phyloP scores from a whole-genome alignment of 2,113 vertebrate genomes.

The Zosterops hypoxanthus region DNA sequence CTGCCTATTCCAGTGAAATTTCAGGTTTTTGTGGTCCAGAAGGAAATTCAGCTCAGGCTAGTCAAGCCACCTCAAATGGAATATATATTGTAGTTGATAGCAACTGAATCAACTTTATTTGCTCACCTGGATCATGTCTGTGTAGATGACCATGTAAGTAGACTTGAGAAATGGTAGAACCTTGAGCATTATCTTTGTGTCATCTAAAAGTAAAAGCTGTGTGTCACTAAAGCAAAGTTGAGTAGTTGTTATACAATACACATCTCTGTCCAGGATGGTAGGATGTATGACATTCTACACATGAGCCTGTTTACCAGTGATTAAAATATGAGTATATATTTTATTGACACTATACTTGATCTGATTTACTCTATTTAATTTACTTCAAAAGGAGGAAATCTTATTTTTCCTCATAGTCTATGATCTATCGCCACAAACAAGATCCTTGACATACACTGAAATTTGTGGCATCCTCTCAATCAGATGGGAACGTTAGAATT shows the following conservation, averaged over 20 bases:
- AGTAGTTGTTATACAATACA: not conserved
- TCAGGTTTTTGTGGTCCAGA: not conserved
- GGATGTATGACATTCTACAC: not conserved
- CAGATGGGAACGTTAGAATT: not conserved
- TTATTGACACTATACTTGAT: not conserved
- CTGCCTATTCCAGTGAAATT: not conserved
- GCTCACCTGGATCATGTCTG: not conserved
- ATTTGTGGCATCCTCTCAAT: not conserved
- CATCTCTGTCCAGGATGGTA: not conserved
- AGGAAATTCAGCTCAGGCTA: not conserved
- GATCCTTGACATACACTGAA: not conserved
- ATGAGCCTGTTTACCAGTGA: not conserved
- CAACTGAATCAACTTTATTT: not conserved
- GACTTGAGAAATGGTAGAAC: not conserved
- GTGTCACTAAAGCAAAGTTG: not conserved
- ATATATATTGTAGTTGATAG: not conserved
- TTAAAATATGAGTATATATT: not conserved
- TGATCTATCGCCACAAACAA: not conserved
- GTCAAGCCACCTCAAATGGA: not conserved
- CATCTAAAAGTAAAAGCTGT: not conserved
- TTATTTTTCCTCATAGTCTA: not conserved
- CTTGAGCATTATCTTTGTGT: not conserved
- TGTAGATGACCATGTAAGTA: not conserved
- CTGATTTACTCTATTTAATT: slow-evolving; percentile 28
- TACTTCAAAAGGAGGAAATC: not conserved